Evolutionary conservation across 1,140 invertebrate genomes (phyloP), one percentile per base, ranked within the genome.

Genomic region (Asobara japonica): DNA sequence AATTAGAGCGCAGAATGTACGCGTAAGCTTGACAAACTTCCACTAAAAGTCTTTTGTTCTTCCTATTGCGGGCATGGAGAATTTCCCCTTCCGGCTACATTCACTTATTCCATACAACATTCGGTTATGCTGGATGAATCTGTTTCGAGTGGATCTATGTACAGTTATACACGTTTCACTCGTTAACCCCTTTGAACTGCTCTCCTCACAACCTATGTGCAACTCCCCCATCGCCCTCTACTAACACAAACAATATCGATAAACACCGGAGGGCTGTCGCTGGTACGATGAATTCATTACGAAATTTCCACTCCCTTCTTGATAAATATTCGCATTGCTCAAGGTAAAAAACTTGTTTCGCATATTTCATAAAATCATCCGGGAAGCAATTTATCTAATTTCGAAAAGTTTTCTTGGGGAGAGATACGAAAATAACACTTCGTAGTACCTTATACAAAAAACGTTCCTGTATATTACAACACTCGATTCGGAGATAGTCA

Each of bases 181-280:
- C 60, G 60, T 62, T 62, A 62, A 62, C 60, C 60, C 60, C 60
- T 62, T 62, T 62, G 60, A 62, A 62, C 60, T 62, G 27, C 2
- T 29, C n/a, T 31, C 10, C 60, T 33, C 25, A 11, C 31, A 29
- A 27, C 60, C 60, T 62, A n/a, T n/a, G n/a, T 45, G 7, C 60
- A 31, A 29, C n/a, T 31, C 25, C 25, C 60, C 27, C 7, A n/a
- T n/a, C n/a, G 8, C n/a, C 6, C 51, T 45, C 22, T 6, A 56
- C 7, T 8, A 56, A 25, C 27, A 20, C 25, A 62, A 29, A 31
- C 13, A 33, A 62, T 62, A 62, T 62, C 3, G 29, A 62, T 62
- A 62, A 13, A 62, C 60, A 62, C 29, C 27, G 20, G n/a, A 45
- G 27, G 27, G 22, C 27, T 29, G 22, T 27, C 29, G 56, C 6